Evolutionary conservation across 2,888 invertebrate genomes (phyloP), one percentile per base, ranked within the genome.

Genomic region (Leptopterna dolabrata): DNA sequence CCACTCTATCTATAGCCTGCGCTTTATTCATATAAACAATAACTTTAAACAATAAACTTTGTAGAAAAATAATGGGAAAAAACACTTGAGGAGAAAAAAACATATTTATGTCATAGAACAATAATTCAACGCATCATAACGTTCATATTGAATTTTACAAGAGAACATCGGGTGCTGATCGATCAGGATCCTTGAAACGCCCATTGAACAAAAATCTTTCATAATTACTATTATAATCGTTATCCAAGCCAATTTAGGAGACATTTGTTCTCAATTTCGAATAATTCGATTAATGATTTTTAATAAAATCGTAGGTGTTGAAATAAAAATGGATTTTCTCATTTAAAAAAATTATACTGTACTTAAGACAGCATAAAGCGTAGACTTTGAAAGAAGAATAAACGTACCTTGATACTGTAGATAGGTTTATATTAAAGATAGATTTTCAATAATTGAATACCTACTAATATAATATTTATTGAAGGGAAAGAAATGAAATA

Each of bases 11-110:
- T 43, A 19, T 83, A 83, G 83, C 41, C 83, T 70, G 83, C 83
- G 83, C 83, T 83, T 70, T 83, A 70, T 83, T 43, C 70, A 83
- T 63, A 82, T 27, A 41, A 83, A 41, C n/a, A n/a, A n/a, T n/a
- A n/a, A n/a, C n/a, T n/a, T n/a, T n/a, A 55, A 47, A n/a, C 3
- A 29, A 24, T 11, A 76, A 73, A 78, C 45, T 45, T 63, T 63
- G 63, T 63, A 78, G 43, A 81, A 81, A 47, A 81, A 81, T 11
- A 16, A 11, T n/a, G n/a, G 30, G 27, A n/a, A 24, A 55, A 81
- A 81, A 70, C 19, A 51, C 7, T 29, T n/a, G n/a, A n/a, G n/a
- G 16, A 55, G 47, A 81, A 81, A 81, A 81, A 63, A 63, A 45
- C 6, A 13, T n/a, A n/a, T 3, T 43, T 27, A 16, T 36, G n/a